A percentile compares a stretch with the other conserved stretches of the same genome.
Evolutionary conservation across 2,888 invertebrate genomes (phyloP).

Genomic region (Lasioglossum leucozonium): DNA sequence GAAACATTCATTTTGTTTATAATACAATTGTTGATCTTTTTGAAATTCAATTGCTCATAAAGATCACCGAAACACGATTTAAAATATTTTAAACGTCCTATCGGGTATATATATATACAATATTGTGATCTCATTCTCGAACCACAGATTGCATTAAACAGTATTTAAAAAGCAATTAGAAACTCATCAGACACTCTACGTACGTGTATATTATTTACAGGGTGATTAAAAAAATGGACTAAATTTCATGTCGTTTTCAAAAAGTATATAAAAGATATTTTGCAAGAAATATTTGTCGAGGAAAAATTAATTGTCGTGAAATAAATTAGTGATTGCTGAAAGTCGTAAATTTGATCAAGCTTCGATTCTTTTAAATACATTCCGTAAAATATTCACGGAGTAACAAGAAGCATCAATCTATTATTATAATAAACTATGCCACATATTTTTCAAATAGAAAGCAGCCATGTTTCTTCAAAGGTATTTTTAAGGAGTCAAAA

Average conservation of each 20-base stretch:
- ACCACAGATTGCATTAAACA: not conserved
- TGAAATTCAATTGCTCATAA: not conserved
- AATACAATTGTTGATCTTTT: not conserved
- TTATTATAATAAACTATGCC: not conserved
- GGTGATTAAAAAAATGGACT: constrained; percentile 3
- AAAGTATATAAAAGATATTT: not conserved
- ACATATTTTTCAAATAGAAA: not conserved
- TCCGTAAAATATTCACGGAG: not conserved
- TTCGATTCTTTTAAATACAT: not conserved
- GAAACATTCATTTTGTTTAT: not conserved
- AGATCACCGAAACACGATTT: not conserved
- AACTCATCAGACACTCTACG: constrained; percentile 26
- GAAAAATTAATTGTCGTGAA: not conserved
- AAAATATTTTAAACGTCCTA: not conserved
- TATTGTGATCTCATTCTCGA: not conserved
- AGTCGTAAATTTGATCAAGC: not conserved
- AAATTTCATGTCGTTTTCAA: not conserved
- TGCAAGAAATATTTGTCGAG: not conserved
- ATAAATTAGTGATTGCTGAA: not conserved
- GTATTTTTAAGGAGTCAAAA: not conserved
- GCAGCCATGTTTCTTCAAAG: not conserved
- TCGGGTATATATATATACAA: not conserved
- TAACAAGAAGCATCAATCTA: not conserved
- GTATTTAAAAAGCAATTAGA: not conserved
- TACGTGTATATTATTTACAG: constrained; percentile 34